These are phyloP conservation scores for Cataglyphis livida DNA, from an alignment of 2,888 invertebrate genomes.

Conservation along the genomic window DNA sequence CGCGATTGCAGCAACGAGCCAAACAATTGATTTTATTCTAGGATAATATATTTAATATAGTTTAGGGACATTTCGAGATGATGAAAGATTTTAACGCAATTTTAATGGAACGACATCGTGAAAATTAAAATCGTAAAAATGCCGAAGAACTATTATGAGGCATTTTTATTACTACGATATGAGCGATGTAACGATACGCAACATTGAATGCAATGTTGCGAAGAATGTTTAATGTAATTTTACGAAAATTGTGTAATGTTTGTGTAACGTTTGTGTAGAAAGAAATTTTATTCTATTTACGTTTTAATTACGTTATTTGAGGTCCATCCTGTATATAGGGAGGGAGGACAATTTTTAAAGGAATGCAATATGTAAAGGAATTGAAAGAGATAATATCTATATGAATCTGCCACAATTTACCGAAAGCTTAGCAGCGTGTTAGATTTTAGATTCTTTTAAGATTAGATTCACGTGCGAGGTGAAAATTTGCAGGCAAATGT, in stretches of 20 bases:
- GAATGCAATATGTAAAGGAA: background rate
- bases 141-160: background rate
- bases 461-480: background rate
- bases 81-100: background rate
- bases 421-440: background rate
- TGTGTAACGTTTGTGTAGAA: background rate
- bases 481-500: conserved; percentile 13
- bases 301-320: too few species aligned
- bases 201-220: background rate
- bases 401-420: background rate
- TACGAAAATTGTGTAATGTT: background rate
- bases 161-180: background rate
- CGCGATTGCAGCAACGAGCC: background rate
- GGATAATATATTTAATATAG: background rate
- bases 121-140: background rate
- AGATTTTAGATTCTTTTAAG: background rate
- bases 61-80: background rate
- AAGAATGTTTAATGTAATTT: background rate
- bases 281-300: background rate
- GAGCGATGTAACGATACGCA: background rate
- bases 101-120: background rate
- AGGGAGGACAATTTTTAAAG: background rate
- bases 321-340: too few species aligned
- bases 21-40: conserved; percentile 19
- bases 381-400: conserved; percentile 7